Percentiles rank a stretch among this genome's conserved stretches.
phyloP scores from a whole-genome alignment of 1,140 invertebrate species.

The Tetraneura akinire region DNA sequence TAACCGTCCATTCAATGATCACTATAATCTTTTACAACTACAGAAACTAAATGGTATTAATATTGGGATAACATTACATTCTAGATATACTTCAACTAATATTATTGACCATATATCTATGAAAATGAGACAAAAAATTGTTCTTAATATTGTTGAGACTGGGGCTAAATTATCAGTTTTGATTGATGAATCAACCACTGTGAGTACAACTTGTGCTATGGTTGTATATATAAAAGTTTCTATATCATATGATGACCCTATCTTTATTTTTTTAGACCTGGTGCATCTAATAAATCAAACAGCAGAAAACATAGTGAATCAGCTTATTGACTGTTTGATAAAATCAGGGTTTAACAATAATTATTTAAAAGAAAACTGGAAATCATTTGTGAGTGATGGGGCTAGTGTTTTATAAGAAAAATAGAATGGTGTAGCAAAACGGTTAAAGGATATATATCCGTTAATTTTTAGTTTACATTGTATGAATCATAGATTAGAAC shows the following conservation, averaged over 20 bases:
- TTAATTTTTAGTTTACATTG: conserved; percentile 38
- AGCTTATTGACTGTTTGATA: conserved; percentile 28
- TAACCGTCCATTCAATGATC: too few relatives aligned
- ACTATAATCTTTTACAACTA: too few relatives aligned
- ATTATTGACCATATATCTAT: conserved; percentile 11
- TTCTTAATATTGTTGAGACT: conserved; percentile 13
- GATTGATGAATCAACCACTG: conserved; percentile 20
- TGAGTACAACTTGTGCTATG: not conserved
- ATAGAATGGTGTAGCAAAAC: conserved; percentile 1
- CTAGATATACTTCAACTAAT: too few relatives aligned
- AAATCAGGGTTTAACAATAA: conserved; percentile 12
- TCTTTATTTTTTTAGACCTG: conserved; percentile 24
- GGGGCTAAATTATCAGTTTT: not conserved
- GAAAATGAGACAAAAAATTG: conserved; percentile 18
- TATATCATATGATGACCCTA: not conserved
- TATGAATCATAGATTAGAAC: conserved; percentile 4
- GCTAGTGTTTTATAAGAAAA: conserved; percentile 3
- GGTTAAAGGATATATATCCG: not conserved
- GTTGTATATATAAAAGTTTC: conserved; percentile 2
- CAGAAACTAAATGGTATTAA: too few relatives aligned
- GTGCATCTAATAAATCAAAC: not conserved
- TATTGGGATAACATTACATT: too few relatives aligned
- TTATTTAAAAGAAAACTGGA: conserved; percentile 25
- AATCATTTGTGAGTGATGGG: conserved; percentile 26
- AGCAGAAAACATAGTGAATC: conserved; percentile 17